Conservation (phyloP, 2,113 vertebrate genomes). For the Carlito syrichta region DNA sequence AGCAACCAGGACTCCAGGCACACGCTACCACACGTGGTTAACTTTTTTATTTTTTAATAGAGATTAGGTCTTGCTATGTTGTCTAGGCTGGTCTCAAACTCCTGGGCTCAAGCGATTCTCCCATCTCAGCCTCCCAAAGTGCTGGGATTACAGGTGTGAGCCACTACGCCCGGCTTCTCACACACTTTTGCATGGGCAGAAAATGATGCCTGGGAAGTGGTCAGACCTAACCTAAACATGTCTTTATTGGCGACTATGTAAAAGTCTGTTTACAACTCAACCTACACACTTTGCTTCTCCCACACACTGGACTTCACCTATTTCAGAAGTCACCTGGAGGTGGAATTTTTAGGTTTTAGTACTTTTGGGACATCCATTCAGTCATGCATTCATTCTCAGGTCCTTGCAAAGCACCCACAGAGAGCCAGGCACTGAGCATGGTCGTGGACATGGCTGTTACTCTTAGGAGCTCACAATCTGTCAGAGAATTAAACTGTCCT, state of each 20-base stretch:
- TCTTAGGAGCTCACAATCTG: rapidly evolving
- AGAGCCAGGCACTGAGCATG: not conserved
- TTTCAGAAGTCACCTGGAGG: no score
- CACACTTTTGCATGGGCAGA: not conserved
- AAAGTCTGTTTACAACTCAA: not conserved
- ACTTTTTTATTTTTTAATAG: no score
- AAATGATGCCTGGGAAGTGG: not conserved
- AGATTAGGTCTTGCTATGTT: no score
- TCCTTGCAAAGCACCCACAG: not conserved
- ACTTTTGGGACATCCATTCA: not conserved
- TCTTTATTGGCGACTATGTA: not conserved
- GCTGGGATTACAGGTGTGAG: no score
- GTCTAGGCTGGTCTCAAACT: no score
- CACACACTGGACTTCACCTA: not conserved
- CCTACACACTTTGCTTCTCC: not conserved
- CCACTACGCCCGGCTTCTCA: no score
- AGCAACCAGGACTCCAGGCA: no score
- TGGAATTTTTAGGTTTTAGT: no score
- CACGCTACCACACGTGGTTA: no score
- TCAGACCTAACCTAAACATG: rapidly evolving
- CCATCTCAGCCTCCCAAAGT: no score
- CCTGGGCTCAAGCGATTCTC: no score
- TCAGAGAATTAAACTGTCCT: not conserved
- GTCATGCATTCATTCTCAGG: not conserved
- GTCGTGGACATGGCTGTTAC: not conserved